Percentiles rank a stretch among this genome's conserved stretches.
phyloP scores from a whole-genome alignment of 2,113 vertebrate species.

The Garra rufa region DNA sequence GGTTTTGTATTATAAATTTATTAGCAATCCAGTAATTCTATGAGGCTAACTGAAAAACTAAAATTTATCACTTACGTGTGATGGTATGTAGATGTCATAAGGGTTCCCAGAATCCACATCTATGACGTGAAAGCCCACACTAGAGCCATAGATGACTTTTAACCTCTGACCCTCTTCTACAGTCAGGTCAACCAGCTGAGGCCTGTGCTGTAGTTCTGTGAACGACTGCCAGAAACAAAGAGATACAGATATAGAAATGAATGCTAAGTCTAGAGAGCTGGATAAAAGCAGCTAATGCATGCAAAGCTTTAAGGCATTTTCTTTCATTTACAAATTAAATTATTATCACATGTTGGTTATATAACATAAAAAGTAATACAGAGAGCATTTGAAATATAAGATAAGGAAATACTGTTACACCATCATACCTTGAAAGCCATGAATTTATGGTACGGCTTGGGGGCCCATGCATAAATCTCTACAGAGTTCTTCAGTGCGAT shows the following conservation, averaged over 20 bases:
- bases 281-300: background rate
- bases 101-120: constrained; percentile 98
- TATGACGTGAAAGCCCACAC: constrained; percentile 96
- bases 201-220: constrained; percentile 94
- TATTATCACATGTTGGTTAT: background rate
- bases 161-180: constrained; percentile 98
- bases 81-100: constrained; percentile 97
- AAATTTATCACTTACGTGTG: constrained; percentile 98
- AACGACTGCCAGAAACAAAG: constrained; percentile 82
- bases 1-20: too few species aligned
- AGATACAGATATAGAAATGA: background rate
- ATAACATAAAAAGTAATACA: background rate
- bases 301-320: background rate
- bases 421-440: constrained; percentile 97
- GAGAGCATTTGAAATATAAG: background rate
- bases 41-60: too few species aligned
- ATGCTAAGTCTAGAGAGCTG: background rate
- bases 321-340: too few species aligned
- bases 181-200: constrained; percentile 94
- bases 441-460: constrained; percentile 99
- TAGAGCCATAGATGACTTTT: constrained; percentile 98
- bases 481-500: constrained; percentile 97
- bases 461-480: constrained; percentile 98
- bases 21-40: too few species aligned
- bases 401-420: background rate